A percentile compares a stretch with the other conserved stretches of the same genome.
Evolutionary conservation across 1,140 invertebrate species (phyloP).

Genomic region (Drosophila bocqueti): DNA sequence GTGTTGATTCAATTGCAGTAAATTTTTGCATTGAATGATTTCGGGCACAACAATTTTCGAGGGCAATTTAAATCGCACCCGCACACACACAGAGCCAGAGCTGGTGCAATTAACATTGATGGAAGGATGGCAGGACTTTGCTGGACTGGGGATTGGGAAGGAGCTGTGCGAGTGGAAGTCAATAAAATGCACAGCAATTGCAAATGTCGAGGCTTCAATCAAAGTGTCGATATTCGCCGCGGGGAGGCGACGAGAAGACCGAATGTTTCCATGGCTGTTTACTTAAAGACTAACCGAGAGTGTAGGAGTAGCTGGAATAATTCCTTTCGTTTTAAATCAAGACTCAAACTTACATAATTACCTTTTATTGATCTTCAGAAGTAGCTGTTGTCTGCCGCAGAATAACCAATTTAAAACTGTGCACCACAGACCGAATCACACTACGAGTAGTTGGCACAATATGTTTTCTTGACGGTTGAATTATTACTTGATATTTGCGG

Average conservation of each 20-base stretch:
- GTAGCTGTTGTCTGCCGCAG: background rate
- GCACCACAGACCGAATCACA: background rate
- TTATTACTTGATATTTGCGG: background rate
- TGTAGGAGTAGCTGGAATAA: background rate
- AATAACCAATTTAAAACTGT: background rate
- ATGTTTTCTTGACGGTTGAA: background rate
- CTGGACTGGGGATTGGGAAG: background rate
- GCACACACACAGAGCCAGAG: slow-evolving; percentile 5
- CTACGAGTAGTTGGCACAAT: background rate
- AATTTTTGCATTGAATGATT: slow-evolving; percentile 54
- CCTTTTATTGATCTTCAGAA: background rate
- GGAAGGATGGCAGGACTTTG: slow-evolving; percentile 19
- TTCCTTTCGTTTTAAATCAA: background rate
- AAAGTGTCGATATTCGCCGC: slow-evolving; percentile 53
- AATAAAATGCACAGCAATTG: slow-evolving; percentile 61
- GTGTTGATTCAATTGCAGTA: slow-evolving; percentile 61
- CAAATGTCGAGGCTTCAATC: slow-evolving; percentile 72
- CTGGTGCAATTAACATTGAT: slow-evolving; percentile 70
- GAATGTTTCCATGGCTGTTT: slow-evolving; percentile 1
- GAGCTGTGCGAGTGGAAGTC: slow-evolving; percentile 32
- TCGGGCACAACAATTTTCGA: slow-evolving; percentile 53
- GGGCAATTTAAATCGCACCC: slow-evolving; percentile 59
- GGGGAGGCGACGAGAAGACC: slow-evolving; percentile 5
- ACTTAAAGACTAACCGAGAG: background rate
- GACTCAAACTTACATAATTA: background rate